Evolutionary conservation across 2,113 vertebrate species (phyloP).

Genomic region (Ceratotherium simum): DNA sequence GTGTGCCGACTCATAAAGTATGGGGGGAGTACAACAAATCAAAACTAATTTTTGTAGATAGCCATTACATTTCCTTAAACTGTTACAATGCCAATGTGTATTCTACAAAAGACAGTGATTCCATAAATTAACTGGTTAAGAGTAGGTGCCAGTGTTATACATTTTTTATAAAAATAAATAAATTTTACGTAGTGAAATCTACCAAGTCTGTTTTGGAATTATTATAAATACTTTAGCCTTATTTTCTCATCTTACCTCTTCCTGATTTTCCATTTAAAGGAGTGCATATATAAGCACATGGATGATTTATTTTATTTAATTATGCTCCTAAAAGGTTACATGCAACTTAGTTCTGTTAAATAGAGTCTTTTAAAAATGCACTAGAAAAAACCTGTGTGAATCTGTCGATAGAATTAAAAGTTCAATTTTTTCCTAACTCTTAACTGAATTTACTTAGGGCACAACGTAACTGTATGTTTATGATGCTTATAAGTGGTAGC

Average conservation of each 20-base stretch:
- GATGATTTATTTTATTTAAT: slow-evolving; percentile 42
- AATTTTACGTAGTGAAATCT: slow-evolving; percentile 86
- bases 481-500: neutral
- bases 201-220: slow-evolving; percentile 74
- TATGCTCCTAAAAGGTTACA: neutral
- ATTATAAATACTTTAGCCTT: slow-evolving; percentile 61
- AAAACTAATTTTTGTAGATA: slow-evolving; percentile 88
- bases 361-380: slow-evolving; percentile 6
- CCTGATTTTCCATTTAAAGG: slow-evolving; percentile 24
- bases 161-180: slow-evolving; percentile 86
- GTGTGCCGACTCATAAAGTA: slow-evolving; percentile 81
- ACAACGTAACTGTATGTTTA: neutral
- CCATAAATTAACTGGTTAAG: slow-evolving; percentile 87
- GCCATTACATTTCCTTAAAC: slow-evolving; percentile 82
- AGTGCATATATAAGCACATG: neutral
- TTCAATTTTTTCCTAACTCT: neutral
- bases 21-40: slow-evolving; percentile 83
- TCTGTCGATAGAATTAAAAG: slow-evolving; percentile 32
- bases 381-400: neutral
- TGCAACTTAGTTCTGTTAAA: neutral
- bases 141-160: slow-evolving; percentile 84
- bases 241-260: slow-evolving; percentile 36
- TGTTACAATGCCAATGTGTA: slow-evolving; percentile 86
- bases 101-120: slow-evolving; percentile 85
- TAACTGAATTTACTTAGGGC: neutral